Evolutionary conservation across 2,888 invertebrate genomes (phyloP), one percentile per base, ranked within the genome.

Genomic region (Teleogryllus oceanicus): DNA sequence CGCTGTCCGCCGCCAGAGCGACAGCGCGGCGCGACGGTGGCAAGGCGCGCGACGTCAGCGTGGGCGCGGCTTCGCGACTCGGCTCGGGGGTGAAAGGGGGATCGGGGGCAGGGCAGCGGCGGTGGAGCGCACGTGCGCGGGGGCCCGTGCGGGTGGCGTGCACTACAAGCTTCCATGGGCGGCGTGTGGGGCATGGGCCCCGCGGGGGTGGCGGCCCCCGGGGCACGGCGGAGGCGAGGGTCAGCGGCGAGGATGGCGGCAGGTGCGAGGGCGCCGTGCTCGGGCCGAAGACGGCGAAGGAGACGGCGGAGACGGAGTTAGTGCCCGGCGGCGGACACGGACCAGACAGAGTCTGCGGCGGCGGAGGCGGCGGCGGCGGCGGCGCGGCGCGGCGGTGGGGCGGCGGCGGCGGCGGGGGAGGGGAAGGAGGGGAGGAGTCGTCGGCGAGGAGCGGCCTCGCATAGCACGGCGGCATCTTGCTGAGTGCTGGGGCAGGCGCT

Each of bases 161-260:
- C 62, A 62, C 62, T n/a, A 62, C 62, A 62, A 62, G 62, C 62
- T 18, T 62, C 62, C 62, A 62, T 62, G 62, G 62, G 62, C 13
- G 62, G 62, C 62, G 62, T 13, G 16, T 62, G 62, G 62, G n/a
- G 62, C 62, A 62, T 62, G 62, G 62, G 62, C 37, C 37, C 37
- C 37, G 37, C 37, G 62, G 62, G 13, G 62, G 62, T n/a, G n/a
- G 62, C 62, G 16, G 62, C 62, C 62, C 62, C 62, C 62, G 11
- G 16, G 62, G 12, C n/a, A 10, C 10, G 16, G 16, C 62, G 16
- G n/a, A 4, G 62, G 16, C 10, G 62, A 3, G 16, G 62, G 62
- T 18, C 62, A n/a, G 16, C n/a, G 62, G n/a, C 62, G 62, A 62
- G 62, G 16, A n/a, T 62, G 16, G 62, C 16, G 16, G 62, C 62